phyloP scores from a whole-genome alignment of 2,797 vertebrate species.

The Pantherophis alleghaniensis region DNA sequence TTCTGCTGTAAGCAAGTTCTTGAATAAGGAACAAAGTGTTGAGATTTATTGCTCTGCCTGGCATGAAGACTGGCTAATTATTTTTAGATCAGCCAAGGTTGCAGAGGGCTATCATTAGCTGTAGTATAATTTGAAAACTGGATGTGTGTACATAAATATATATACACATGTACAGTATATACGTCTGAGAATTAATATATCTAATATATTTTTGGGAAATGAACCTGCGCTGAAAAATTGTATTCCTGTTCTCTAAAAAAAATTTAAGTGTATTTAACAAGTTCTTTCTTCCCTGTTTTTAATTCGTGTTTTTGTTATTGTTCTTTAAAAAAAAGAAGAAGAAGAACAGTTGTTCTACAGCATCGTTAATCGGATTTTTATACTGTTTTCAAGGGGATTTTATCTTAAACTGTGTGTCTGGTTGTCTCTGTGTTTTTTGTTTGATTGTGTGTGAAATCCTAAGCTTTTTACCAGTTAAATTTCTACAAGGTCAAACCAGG shows the following conservation, averaged over 20 bases:
- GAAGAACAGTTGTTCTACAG: neutral
- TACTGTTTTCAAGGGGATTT: neutral
- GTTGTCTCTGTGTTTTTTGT: neutral
- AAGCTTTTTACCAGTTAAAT: neutral
- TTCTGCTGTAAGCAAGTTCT: neutral
- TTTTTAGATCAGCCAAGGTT: neutral
- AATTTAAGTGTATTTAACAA: neutral
- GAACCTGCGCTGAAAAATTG: neutral
- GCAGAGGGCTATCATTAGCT: neutral
- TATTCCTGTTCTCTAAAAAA: neutral
- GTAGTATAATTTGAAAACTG: neutral
- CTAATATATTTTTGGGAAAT: neutral
- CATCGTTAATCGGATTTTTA: neutral
- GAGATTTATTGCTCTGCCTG: neutral
- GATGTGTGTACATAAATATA: neutral
- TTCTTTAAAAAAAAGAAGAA: neutral
- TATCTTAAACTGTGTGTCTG: neutral
- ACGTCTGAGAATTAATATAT: neutral
- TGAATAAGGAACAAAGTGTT: neutral
- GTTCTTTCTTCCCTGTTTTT: neutral
- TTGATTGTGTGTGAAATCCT: neutral
- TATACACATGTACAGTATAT: neutral
- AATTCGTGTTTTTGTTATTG: neutral
- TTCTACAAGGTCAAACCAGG: too few species aligned
- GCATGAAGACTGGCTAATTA: neutral